A percentile compares a stretch with the other conserved stretches of the same genome.
Conservation (phyloP, 2,797 vertebrate genomes). For the Acrocephalus scirpaceus region DNA sequence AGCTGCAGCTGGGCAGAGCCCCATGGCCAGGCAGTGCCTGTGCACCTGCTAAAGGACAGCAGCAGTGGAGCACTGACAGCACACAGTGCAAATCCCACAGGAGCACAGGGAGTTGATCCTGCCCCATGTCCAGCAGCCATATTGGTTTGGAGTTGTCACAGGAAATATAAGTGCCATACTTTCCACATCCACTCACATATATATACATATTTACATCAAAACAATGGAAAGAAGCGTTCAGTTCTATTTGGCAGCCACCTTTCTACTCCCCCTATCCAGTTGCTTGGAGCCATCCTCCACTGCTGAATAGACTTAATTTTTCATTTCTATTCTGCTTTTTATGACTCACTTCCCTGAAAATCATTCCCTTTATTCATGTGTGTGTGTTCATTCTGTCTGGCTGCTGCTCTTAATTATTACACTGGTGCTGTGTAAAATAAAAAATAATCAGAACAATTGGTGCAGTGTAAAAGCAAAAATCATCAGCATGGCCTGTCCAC, state of each 20-base stretch:
- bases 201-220: background rate
- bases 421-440: background rate
- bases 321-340: background rate
- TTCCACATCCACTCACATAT: background rate
- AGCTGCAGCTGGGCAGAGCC: background rate
- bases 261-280: background rate
- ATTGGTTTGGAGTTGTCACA: background rate
- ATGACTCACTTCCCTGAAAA: background rate
- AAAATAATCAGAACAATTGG: background rate
- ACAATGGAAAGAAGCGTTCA: background rate
- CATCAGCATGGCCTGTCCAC: background rate
- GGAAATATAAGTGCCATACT: background rate
- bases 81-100: too few species aligned
- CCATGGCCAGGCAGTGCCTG: background rate
- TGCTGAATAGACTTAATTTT: background rate
- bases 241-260: background rate
- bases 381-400: background rate
- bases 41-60: accelerated
- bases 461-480: background rate
- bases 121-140: accelerated
- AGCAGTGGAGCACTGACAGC: background rate
- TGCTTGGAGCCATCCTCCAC: background rate
- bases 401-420: background rate
- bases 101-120: background rate
- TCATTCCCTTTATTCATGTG: background rate